Conservation (phyloP, 2,113 vertebrate species). For the Delphinus delphis region DNA sequence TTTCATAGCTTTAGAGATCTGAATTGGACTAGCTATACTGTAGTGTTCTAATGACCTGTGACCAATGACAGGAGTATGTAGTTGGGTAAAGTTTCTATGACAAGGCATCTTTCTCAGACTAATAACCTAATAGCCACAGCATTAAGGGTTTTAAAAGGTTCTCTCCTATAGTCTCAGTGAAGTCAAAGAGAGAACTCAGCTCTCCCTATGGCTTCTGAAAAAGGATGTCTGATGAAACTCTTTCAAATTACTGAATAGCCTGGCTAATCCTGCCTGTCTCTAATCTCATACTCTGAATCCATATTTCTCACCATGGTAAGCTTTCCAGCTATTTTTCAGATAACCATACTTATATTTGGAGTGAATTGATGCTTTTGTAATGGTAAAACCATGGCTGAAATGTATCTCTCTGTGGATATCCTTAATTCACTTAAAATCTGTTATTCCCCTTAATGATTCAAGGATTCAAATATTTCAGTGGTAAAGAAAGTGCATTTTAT, state of each 20-base stretch:
- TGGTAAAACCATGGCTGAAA: background rate
- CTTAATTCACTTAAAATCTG: background rate
- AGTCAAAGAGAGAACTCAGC: background rate
- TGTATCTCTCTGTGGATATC: background rate
- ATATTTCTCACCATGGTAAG: background rate
- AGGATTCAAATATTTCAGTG: background rate
- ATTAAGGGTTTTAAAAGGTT: conserved; percentile 14
- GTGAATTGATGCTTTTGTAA: background rate
- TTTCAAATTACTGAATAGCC: conserved; percentile 1
- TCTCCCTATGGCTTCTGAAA: background rate
- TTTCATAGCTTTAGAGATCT: background rate
- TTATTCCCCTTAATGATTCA: background rate
- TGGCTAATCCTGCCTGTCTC: conserved; percentile 34
- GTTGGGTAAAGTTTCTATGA: background rate
- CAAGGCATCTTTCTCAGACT: background rate
- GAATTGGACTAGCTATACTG: background rate
- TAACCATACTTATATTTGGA: background rate
- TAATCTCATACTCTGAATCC: background rate
- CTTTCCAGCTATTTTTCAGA: conserved; percentile 34
- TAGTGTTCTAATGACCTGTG: conserved; percentile 15
- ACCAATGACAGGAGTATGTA: background rate
- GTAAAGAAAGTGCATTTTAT: background rate
- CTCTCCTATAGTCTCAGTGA: background rate
- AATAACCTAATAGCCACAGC: background rate
- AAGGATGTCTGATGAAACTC: background rate